These are phyloP conservation scores for Mycetomoellerius zeteki DNA, from an alignment of 1,140 invertebrate species.

Conservation along the genomic window DNA sequence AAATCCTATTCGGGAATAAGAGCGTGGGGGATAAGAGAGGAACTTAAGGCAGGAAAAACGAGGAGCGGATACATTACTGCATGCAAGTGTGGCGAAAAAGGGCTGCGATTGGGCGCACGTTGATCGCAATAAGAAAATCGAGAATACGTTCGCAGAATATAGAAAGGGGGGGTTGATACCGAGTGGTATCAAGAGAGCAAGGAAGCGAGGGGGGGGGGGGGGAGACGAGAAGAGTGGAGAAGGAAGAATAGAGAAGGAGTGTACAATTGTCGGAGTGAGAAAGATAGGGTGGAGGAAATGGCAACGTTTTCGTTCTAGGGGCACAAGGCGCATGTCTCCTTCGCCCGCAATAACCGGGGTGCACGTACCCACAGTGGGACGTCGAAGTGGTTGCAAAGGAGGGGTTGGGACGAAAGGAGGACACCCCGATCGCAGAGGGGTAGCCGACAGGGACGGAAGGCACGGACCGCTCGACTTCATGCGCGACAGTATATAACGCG, in stretches of 20 bases:
- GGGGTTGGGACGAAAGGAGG: neutral
- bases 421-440: constrained; percentile 18
- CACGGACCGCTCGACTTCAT: constrained; percentile 79
- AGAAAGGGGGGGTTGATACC: constrained; percentile 42
- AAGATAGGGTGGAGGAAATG: constrained; percentile 50
- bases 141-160: constrained; percentile 46
- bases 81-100: constrained; percentile 35
- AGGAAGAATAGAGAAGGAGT: neutral
- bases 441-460: constrained; percentile 38
- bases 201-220: constrained; percentile 9
- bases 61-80: constrained; percentile 59
- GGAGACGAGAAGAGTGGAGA: neutral
- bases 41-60: constrained; percentile 67
- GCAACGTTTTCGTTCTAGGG: constrained; percentile 65
- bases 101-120: constrained; percentile 36
- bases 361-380: constrained; percentile 60
- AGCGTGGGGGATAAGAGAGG: constrained; percentile 41
- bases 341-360: constrained; percentile 68
- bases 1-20: constrained; percentile 33
- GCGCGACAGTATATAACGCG: constrained; percentile 80
- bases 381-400: constrained; percentile 35
- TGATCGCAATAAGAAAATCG: constrained; percentile 63
- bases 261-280: neutral
- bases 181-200: constrained; percentile 60
- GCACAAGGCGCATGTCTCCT: constrained; percentile 60